phyloP scores from a whole-genome alignment of 2,113 vertebrate genomes.

The Pedetes capensis region DNA sequence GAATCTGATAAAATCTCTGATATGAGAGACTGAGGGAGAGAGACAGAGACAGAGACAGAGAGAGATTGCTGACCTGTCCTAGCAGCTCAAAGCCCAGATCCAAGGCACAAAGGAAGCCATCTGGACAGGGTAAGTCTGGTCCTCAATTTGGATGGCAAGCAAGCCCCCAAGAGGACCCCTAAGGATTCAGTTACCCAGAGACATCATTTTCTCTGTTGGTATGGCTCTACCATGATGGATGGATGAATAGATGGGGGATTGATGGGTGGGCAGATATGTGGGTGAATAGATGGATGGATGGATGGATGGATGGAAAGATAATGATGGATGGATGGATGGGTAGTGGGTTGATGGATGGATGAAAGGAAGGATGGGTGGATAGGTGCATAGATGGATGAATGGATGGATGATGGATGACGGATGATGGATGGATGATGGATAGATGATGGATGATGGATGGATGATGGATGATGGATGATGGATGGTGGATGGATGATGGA shows the following conservation, averaged over 20 bases:
- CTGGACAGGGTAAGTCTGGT: not conserved
- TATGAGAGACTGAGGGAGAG: not conserved
- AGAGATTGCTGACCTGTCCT: not conserved
- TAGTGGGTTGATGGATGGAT: not conserved
- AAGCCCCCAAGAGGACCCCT: not conserved
- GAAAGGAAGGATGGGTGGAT: not conserved
- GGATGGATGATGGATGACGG: not conserved
- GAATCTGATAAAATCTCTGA: not conserved
- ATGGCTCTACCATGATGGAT: not conserved
- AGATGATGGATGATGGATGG: no score
- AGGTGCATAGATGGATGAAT: not conserved
- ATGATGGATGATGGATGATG: not conserved
- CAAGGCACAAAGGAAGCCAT: not conserved
- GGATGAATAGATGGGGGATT: accelerated
- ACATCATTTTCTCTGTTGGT: not conserved
- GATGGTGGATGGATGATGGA: not conserved
- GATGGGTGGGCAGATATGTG: no score
- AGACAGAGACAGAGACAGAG: not conserved
- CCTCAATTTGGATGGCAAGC: not conserved
- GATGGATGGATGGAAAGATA: not conserved
- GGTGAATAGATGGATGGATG: not conserved
- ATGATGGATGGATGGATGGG: not conserved
- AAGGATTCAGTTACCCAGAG: not conserved
- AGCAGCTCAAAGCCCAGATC: accelerated
- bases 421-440: not conserved